These are phyloP conservation scores for Bryconaethiops microstoma DNA, from an alignment of 2,797 vertebrate genomes.

Conservation along the genomic window DNA sequence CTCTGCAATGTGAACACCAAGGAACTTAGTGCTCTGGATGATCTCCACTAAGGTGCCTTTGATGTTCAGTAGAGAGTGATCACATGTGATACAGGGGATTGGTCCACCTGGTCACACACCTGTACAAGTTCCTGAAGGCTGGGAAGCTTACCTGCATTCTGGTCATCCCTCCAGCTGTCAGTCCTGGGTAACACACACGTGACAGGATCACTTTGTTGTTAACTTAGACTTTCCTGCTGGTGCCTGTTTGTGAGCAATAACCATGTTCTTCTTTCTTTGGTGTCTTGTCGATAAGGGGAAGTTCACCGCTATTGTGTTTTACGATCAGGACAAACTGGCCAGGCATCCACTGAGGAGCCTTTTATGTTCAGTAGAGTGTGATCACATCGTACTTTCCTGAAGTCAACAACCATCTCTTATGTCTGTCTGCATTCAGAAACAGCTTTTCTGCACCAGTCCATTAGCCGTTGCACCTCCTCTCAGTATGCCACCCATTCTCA, in stretches of 20 bases:
- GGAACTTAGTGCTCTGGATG: too few relatives aligned
- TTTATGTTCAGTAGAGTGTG: too few relatives aligned
- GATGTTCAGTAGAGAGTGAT: too few relatives aligned
- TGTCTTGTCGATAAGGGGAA: conserved; percentile 15
- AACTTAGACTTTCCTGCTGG: too few relatives aligned
- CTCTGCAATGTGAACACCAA: too few relatives aligned
- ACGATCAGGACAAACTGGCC: conserved; percentile 80
- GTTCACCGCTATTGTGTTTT: background rate
- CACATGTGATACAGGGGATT: conserved; percentile 79
- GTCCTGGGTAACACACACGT: conserved; percentile 77
- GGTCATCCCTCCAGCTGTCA: conserved; percentile 90
- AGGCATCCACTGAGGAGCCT: conserved; percentile 67
- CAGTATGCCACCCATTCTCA: too few relatives aligned
- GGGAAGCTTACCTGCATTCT: conserved; percentile 84
- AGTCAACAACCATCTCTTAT: too few relatives aligned
- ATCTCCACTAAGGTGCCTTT: too few relatives aligned
- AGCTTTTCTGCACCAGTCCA: too few relatives aligned
- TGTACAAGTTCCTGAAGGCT: conserved; percentile 85
- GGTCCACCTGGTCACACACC: conserved; percentile 88
- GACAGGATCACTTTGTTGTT: background rate
- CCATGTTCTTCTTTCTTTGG: background rate
- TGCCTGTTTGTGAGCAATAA: background rate
- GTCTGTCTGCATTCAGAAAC: too few relatives aligned
- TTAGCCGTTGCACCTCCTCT: too few relatives aligned
- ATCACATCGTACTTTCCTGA: too few relatives aligned